phyloP scores from a whole-genome alignment of 1,140 invertebrate species.

The Sycophaga agraensis region DNA sequence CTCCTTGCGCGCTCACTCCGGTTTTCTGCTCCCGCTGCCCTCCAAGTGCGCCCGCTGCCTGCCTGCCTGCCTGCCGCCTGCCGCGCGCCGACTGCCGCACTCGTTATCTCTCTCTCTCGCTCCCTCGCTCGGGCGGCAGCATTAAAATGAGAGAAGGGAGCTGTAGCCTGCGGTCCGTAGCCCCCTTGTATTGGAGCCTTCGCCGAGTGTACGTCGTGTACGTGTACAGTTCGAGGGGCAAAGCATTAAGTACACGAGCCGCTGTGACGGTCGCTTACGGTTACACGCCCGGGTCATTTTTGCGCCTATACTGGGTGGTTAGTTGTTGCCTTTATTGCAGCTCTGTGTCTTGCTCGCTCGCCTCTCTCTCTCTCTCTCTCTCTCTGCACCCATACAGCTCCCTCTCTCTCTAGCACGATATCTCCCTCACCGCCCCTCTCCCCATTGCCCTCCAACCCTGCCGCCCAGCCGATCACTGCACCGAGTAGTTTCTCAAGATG shows the following conservation, averaged over 20 bases:
- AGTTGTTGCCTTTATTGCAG: neutral
- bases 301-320: neutral
- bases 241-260: too few species aligned
- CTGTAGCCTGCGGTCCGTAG: too few species aligned
- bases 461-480: too few species aligned
- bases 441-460: too few species aligned
- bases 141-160: neutral
- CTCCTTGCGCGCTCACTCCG: neutral
- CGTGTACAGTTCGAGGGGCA: too few species aligned
- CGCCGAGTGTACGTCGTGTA: too few species aligned
- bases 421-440: too few species aligned
- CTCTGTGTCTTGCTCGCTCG: neutral
- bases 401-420: too few species aligned
- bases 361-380: too few species aligned
- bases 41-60: neutral
- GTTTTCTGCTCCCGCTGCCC: neutral
- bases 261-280: constrained; percentile 10
- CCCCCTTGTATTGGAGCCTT: too few species aligned
- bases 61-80: neutral
- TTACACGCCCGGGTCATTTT: neutral
- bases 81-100: too few species aligned
- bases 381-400: too few species aligned
- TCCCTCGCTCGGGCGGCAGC: neutral
- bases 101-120: neutral
- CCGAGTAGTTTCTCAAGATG: constrained; percentile 16